A percentile compares a stretch with the other conserved stretches of the same genome.
Evolutionary conservation across 1,140 invertebrate genomes (phyloP).

Genomic region (Diachasma alloeum): DNA sequence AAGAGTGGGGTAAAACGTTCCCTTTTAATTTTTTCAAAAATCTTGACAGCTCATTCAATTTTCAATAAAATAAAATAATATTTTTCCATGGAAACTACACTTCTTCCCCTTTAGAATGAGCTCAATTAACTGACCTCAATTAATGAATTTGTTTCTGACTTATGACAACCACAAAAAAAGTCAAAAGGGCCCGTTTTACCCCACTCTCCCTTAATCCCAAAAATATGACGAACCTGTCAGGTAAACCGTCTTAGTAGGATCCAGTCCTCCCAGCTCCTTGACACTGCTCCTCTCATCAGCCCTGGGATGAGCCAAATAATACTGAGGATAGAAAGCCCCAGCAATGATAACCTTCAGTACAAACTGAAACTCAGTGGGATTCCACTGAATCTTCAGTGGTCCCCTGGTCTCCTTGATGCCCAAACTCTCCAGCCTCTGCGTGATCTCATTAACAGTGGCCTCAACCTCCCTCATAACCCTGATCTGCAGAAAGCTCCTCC

Average conservation of each 20-base stretch:
- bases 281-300: conserved; percentile 69
- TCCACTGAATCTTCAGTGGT: conserved; percentile 54
- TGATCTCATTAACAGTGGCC: conserved; percentile 76
- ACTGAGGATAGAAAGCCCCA: conserved; percentile 88
- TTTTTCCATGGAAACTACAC: no score
- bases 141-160: no score
- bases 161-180: no score
- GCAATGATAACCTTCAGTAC: conserved; percentile 73
- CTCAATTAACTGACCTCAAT: no score
- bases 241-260: conserved; percentile 82
- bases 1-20: no score
- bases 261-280: conserved; percentile 71
- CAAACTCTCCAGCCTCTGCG: conserved; percentile 66
- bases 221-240: no score
- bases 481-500: conserved; percentile 76
- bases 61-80: no score
- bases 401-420: conserved; percentile 63
- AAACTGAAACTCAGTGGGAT: conserved; percentile 64
- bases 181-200: no score
- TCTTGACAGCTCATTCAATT: no score
- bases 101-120: no score
- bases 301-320: conserved; percentile 72
- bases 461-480: conserved; percentile 77
- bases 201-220: no score
- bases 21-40: no score